phyloP scores from a whole-genome alignment of 2,888 invertebrate genomes.

The Cristatella mucedo region DNA sequence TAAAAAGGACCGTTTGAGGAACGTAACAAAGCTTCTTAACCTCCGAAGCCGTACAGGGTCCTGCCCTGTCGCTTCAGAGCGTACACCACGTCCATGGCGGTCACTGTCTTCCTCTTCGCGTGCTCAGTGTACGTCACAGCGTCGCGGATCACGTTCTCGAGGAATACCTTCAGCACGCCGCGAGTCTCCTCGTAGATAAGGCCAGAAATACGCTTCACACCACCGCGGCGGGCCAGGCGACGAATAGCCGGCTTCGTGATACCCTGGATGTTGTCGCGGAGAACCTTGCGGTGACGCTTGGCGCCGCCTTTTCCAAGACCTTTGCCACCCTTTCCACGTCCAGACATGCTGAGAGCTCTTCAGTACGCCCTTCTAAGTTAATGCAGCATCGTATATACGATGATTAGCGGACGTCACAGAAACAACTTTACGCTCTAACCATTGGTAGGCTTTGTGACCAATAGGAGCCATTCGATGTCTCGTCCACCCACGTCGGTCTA shows the following conservation, averaged over 20 bases:
- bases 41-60: conserved; percentile 63
- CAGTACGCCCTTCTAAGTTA: no score
- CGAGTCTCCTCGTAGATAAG: conserved; percentile 61
- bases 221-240: conserved; percentile 14
- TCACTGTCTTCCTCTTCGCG: conserved; percentile 70
- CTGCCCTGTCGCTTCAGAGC: conserved; percentile 63
- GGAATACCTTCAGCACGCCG: conserved; percentile 58
- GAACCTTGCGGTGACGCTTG: conserved; percentile 15
- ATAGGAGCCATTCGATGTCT: no score
- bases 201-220: conserved; percentile 48
- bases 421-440: no score
- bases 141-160: conserved; percentile 63
- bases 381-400: no score
- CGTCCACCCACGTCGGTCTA: no score
- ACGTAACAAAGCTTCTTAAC: no score
- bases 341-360: conserved; percentile 54
- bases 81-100: conserved; percentile 70
- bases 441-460: no score
- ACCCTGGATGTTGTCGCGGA: conserved; percentile 16
- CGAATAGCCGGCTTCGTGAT: conserved; percentile 16
- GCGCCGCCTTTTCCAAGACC: conserved; percentile 41
- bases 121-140: conserved; percentile 69
- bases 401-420: no score
- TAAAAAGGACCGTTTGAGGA: conserved; percentile 9
- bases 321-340: conserved; percentile 62